Percentiles rank a stretch among this genome's conserved stretches.
These are phyloP conservation scores for Hesperophylax magnus DNA, from an alignment of 1,140 invertebrate genomes.

Conservation along the genomic window DNA sequence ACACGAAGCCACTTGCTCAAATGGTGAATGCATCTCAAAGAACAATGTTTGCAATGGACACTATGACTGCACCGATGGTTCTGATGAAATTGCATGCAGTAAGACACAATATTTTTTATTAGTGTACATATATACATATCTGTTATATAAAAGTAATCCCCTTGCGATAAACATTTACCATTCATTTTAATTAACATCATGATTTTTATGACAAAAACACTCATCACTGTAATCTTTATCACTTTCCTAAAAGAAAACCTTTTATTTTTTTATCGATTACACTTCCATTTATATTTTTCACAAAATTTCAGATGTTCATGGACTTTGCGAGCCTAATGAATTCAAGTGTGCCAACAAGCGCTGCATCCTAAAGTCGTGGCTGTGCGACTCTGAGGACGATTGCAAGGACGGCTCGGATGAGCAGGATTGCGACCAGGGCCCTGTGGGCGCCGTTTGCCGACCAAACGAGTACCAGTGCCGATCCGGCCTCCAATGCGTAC, in stretches of 20 bases:
- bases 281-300: not conserved
- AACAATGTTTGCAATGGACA: constrained; percentile 86
- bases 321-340: constrained; percentile 92
- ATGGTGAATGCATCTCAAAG: constrained; percentile 91
- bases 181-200: too few relatives aligned
- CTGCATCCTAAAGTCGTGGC: constrained; percentile 94
- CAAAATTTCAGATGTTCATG: constrained; percentile 66
- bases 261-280: too few relatives aligned
- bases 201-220: too few relatives aligned
- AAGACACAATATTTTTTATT: constrained; percentile 63
- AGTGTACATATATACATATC: not conserved
- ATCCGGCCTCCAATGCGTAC: constrained; percentile 89
- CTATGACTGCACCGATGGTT: constrained; percentile 87
- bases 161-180: too few relatives aligned
- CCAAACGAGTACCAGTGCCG: constrained; percentile 88
- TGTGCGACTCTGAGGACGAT: constrained; percentile 92
- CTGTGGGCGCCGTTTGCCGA: constrained; percentile 79
- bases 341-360: constrained; percentile 89
- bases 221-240: too few relatives aligned
- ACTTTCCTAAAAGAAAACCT: too few relatives aligned
- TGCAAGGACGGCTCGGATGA: constrained; percentile 94
- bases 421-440: constrained; percentile 72
- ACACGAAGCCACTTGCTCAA: constrained; percentile 91
- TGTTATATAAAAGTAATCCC: too few relatives aligned
- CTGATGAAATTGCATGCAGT: constrained; percentile 92